Conservation (phyloP, 2,113 vertebrate genomes). For the Macrotus californicus region DNA sequence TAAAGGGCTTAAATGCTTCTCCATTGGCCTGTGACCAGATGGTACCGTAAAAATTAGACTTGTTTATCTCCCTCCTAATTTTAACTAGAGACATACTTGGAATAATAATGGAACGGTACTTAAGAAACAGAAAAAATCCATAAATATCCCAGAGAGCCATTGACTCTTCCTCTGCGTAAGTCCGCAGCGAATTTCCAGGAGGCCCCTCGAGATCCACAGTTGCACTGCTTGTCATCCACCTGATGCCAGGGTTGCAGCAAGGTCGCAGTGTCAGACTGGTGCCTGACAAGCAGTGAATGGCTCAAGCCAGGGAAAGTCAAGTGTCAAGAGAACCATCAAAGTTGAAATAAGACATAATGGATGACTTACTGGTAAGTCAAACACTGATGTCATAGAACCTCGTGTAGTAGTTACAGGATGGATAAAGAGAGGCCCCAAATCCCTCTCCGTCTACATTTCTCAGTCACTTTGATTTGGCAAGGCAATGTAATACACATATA, state of each 20-base stretch:
- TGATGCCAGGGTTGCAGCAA: not conserved
- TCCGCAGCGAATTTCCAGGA: not conserved
- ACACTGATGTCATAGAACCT: not conserved
- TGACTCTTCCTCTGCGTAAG: not conserved
- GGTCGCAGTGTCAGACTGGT: not conserved
- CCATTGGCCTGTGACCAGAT: slow-evolving; percentile 57
- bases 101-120: slow-evolving; percentile 34
- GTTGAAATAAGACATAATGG: not conserved
- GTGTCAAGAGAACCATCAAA: not conserved
- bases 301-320: not conserved
- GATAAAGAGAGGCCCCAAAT: not conserved
- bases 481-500: not conserved
- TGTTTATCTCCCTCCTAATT: slow-evolving; percentile 62
- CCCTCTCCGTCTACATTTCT: not conserved
- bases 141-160: slow-evolving; percentile 14
- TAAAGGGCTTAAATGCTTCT: slow-evolving; percentile 35
- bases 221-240: not conserved
- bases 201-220: not conserved
- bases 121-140: slow-evolving; percentile 41
- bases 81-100: slow-evolving; percentile 45
- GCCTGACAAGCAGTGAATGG: not conserved
- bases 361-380: not conserved
- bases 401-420: not conserved
- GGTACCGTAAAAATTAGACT: slow-evolving; percentile 52
- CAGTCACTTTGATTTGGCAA: not conserved